Base-by-base conservation (phyloP, 2,888 invertebrate species). In the Synanthedon vespiformis region DNA sequence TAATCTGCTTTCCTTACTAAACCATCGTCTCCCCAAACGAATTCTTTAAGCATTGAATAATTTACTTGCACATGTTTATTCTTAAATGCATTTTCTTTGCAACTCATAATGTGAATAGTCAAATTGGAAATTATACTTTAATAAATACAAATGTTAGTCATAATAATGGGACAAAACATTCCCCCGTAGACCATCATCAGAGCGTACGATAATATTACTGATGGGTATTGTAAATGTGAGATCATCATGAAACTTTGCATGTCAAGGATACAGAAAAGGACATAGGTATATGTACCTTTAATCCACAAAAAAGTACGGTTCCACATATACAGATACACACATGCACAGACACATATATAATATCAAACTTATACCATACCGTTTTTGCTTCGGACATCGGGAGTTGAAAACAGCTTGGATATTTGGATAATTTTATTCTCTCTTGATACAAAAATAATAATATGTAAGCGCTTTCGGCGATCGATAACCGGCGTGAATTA, bases 21-120 rank as follows among this genome's bases (percentile, higher is more conserved):
- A 70, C 72, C 70, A 68, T 62, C 59, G 63, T 61, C 68, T 68
- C 61, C 57, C 22, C 68, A 67, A 68, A 67, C 67, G 69, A 70
- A 72, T 73, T 68, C 69, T 67, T 70, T 77, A 77, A 80, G 80
- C 74, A 75, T 72, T 80, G 76, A 77, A 82, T 83, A 82, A 81
- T 79, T 77, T 74, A 79, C 68, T 75, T 60, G 56, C 65, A 67
- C 70, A 70, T 75, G 74, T 65, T 69, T 72, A 70, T 72, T 72
- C 61, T 67, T 61, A 58, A 61, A 59, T 55, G 56, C 55, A 57
- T 61, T 58, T 58, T 13, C n/a, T 44, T 44, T 44, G 18, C 44
- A 52, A 50, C 49, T 40, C 48, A 13, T 27, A 27, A 27, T 27
- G 6, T 27, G 27, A 27, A 27, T 34, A 48, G 10, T 49, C 40